Base-by-base conservation (phyloP, 2,797 vertebrate species). In the Threskiornis aethiopicus region DNA sequence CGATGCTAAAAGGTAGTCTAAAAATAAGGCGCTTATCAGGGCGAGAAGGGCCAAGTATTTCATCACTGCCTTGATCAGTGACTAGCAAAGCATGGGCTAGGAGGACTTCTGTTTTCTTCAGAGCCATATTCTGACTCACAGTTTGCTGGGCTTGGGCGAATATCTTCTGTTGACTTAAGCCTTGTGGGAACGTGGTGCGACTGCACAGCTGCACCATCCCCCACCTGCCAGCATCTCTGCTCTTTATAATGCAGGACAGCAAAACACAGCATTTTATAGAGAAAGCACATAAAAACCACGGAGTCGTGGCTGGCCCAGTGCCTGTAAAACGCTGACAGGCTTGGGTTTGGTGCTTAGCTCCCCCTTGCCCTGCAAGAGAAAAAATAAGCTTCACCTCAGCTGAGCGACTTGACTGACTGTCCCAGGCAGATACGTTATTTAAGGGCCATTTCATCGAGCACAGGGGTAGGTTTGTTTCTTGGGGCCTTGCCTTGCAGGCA, bases 1-100 rank as follows among this genome's bases (percentile, higher is more conserved):
- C 3, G 0, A 88, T 86, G 70, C 69, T 81, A 84, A 87, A 86
- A 91, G 76, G 83, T 58, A 69, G n/a, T 29, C 87, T 95, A 94
- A 96, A 96, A 94, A 96, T 86, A 95, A 88, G 73, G 64, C 1
- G 8, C 73, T 94, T 94, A 62, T 84, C 83, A 64, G 72, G 54
- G 76, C 0, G 58, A 86, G 94, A 82, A 96, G 54, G 52, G 67
- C 73, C 69, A 61, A 58, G 58, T 69, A 42, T 93, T 91, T 81
- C 67, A 84, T 72, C 89, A 61, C 66, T 47, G 66, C 58, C 73
- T 62, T 4, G 0, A 65, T 3, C 2, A 4, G 72, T 87, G 77
- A 69, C 71, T 67, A 76, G 69, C 54, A 88, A 71, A 80, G 69
- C 61, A 64, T 0, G 0, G 77, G 49, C 76, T 42, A 71, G 93